Evolutionary conservation across 2,888 invertebrate genomes (phyloP), one percentile per base, ranked within the genome.

Genomic region (Stegana nigrithorax): DNA sequence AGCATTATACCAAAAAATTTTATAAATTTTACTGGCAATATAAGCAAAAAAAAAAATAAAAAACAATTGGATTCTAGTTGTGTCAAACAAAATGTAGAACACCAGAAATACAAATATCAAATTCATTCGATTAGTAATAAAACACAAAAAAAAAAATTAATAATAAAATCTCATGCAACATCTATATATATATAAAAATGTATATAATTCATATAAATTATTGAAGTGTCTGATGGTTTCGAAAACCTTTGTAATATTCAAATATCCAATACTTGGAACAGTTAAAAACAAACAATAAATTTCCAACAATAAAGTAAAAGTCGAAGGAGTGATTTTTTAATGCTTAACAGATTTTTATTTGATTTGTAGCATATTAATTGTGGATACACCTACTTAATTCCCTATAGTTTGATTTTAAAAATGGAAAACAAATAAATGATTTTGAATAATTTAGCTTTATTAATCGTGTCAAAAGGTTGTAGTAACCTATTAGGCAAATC

Each of bases 161-260:
- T 83, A 79, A 84, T 80, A 82, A 84, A 84, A 83, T 83, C 84
- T 83, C 84, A 84, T 84, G 84, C 83, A 83, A 83, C 80, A 81
- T 81, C 70, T n/a, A n/a, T n/a, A 72, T 63, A 65, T 64, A 56
- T 25, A 66, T 57, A 64, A 62, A 63, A 64, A 65, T 64, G 59
- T 69, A 65, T 71, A 65, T 39, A 50, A 32, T 44, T 55, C 29
- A 60, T 62, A 8, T n/a, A 12, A 21, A 45, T 45, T 25, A 25
- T 23, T 50, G 47, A 4, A 50, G 26, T 50, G 12, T 50, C 45
- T 19, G 19, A 19, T 17, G 19, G 8, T 44, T 21, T 21, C 23
- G 26, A 12, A 7, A 12, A n/a, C 39, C 7, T n/a, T n/a, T 10
- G 29, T 29, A n/a, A n/a, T n/a, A 36, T n/a, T 36, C 10, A 7